Conservation (phyloP, 1,140 invertebrate species). For the Drosophila athabasca region DNA sequence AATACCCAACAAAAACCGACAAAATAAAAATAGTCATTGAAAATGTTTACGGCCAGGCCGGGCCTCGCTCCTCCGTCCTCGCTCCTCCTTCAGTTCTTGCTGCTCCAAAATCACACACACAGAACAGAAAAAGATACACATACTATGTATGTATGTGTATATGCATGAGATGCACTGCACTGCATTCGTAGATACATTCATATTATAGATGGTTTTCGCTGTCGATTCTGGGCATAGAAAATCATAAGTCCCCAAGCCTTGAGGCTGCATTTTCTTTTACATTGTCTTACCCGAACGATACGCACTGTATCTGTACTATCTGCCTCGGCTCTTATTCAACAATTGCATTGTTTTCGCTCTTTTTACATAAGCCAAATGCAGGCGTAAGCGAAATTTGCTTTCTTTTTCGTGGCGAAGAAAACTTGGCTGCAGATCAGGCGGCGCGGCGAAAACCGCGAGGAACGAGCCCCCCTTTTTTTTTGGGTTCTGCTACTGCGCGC, state of each 20-base stretch:
- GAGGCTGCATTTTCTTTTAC: no score
- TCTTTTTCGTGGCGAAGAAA: constrained; percentile 22
- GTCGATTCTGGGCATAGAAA: no score
- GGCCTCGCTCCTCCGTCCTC: neutral
- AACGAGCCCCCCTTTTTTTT: constrained; percentile 66
- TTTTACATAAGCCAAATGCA: constrained; percentile 55
- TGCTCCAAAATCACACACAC: constrained; percentile 55
- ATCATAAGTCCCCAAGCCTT: no score
- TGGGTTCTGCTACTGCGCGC: constrained; percentile 1
- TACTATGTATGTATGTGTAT: neutral
- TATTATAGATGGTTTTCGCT: neutral
- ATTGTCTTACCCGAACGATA: neutral
- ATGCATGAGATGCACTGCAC: neutral
- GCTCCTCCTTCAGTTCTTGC: constrained; percentile 38
- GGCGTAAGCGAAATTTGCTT: constrained; percentile 1
- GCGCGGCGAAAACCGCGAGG: constrained; percentile 13
- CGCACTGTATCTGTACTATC: neutral
- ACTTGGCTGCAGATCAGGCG: constrained; percentile 35
- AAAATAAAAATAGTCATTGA: constrained; percentile 78
- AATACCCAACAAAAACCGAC: constrained; percentile 9
- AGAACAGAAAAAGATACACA: neutral
- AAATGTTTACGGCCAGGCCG: constrained; percentile 67
- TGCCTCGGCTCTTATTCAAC: constrained; percentile 2
- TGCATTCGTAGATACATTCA: constrained; percentile 12
- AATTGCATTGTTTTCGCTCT: neutral